Conservation (phyloP, 2,797 vertebrate genomes). For the Buceros bicornis region DNA sequence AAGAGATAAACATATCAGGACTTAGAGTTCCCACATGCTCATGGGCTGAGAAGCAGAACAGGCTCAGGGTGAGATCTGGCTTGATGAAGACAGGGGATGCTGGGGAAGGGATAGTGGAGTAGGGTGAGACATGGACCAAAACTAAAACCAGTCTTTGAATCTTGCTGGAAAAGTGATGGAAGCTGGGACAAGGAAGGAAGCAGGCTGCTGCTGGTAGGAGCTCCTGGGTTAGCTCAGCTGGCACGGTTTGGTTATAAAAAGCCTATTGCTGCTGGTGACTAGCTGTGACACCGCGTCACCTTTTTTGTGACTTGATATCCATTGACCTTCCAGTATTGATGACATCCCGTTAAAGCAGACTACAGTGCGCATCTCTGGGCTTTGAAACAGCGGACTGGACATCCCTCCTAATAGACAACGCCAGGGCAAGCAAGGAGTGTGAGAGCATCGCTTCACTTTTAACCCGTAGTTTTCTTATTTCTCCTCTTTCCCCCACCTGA, state of each 20-base stretch:
- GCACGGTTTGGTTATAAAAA: too few species aligned
- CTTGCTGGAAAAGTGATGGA: too few species aligned
- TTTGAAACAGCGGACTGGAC: neutral
- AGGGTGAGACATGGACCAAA: too few species aligned
- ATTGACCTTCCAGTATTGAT: neutral
- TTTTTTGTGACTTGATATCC: neutral
- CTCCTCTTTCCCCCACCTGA: neutral
- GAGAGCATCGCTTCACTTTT: neutral
- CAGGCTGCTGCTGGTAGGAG: too few species aligned
- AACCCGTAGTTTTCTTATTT: neutral
- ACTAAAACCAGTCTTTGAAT: too few species aligned
- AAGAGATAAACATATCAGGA: fast-evolving
- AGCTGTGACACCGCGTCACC: fast-evolving
- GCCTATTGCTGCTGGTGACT: neutral
- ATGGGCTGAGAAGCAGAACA: neutral
- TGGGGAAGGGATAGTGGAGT: too few species aligned
- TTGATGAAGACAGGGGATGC: neutral
- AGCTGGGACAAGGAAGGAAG: too few species aligned
- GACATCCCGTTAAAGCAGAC: neutral
- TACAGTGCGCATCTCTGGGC: neutral
- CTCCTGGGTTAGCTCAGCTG: too few species aligned
- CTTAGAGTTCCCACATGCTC: fast-evolving
- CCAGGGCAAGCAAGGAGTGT: neutral
- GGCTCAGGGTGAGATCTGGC: neutral
- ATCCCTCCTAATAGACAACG: neutral